Base-by-base conservation (phyloP, 2,113 vertebrate genomes). In the Crotalus viridis region DNA sequence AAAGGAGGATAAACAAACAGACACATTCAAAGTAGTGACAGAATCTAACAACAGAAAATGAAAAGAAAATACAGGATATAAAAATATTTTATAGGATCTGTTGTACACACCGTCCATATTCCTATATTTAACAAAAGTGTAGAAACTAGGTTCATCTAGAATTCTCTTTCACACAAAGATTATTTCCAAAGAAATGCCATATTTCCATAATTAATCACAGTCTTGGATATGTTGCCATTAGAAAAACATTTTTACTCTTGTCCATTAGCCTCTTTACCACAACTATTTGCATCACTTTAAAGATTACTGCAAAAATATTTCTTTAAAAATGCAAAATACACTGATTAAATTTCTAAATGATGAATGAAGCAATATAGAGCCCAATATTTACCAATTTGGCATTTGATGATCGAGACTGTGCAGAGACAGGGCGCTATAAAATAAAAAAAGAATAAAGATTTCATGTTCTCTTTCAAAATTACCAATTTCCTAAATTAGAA, bases 351-450 rank as follows among this genome's bases (percentile, higher is more conserved):
- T 43, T 81, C 33, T 81, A 81, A 74, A 81, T 43, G 46, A 52
- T 52, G 48, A 28, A 87, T 22, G 69, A 92, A 95, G 54, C 33
- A 94, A 56, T 95, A 95, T 57, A 43, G 92, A 93, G n/a, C 51
- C 61, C 89, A 92, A 39, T 94, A 98, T 97, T 97, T 96, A 98
- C 97, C 96, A 95, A 88, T 96, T 94, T 98, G 96, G 93, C 55
- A 54, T 94, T 96, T 94, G 96, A 94, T 94, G 97, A 85, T 88
- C 97, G 96, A 12, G 94, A 94, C 94, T 97, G 97, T 43, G 95
- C 97, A 97, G 98, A 97, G 56, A 95, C 96, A 91, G 96, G 97
- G 95, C 93, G 97, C 98, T 98, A 97, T n/a, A 97, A 97, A 97
- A 97, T 24, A 97, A 90, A 96, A 96, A 51, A 10, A 94, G 46